Percentiles rank a stretch among this genome's conserved stretches.
Conservation (phyloP, 2,797 vertebrate genomes). For the Aythya fuligula region DNA sequence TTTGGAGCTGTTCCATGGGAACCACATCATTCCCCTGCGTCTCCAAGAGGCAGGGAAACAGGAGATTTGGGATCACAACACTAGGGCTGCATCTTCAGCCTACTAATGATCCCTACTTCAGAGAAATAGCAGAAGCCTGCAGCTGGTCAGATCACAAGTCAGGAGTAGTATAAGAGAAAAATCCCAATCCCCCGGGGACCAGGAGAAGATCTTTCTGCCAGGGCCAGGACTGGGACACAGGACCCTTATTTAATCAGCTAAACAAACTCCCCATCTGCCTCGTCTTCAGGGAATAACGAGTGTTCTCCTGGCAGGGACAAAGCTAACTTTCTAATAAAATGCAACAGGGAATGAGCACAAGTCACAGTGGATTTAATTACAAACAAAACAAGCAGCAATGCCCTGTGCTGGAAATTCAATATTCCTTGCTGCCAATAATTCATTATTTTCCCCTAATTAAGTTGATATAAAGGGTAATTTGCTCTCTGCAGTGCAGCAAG, state of each 20-base stretch:
- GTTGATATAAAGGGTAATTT: constrained; percentile 50
- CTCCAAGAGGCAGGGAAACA: neutral
- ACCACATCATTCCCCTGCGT: neutral
- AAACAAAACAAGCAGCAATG: constrained; percentile 44
- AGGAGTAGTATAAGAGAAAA: neutral
- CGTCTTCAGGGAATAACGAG: neutral
- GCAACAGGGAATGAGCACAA: constrained; percentile 29
- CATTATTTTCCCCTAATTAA: constrained; percentile 61
- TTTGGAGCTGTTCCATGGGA: neutral
- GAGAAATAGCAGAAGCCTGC: neutral
- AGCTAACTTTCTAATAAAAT: constrained; percentile 51
- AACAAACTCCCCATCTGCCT: constrained; percentile 1
- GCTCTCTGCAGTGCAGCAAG: neutral
- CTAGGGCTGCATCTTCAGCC: neutral
- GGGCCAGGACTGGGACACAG: neutral
- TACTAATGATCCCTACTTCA: neutral
- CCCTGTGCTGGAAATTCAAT: constrained; percentile 54
- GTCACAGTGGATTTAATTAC: constrained; percentile 53
- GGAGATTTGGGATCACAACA: neutral
- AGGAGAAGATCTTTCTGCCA: neutral
- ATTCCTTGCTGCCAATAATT: constrained; percentile 54
- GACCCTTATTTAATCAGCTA: neutral
- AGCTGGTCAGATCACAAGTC: neutral
- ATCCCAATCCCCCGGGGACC: accelerated
- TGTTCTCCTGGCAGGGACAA: neutral